Conservation (phyloP, 1,140 invertebrate species). For the Triops longicaudatus region DNA sequence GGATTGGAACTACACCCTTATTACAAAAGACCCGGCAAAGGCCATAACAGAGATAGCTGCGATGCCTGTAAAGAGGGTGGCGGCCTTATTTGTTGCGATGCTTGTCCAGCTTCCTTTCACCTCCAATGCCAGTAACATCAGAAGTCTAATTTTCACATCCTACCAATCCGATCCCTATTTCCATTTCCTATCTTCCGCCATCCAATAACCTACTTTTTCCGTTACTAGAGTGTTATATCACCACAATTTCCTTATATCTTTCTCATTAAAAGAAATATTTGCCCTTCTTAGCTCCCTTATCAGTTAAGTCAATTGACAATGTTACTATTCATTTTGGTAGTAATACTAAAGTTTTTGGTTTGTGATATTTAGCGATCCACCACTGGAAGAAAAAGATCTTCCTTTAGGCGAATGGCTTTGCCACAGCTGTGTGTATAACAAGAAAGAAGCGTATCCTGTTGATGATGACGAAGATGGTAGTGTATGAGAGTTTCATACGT, state of each 20-base stretch:
- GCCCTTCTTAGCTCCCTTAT: too few species aligned
- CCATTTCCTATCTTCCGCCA: too few species aligned
- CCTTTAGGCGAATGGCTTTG: conserved; percentile 87
- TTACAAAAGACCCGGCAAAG: conserved; percentile 71
- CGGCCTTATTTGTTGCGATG: conserved; percentile 89
- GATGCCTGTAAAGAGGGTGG: conserved; percentile 88
- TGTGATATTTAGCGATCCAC: conserved; percentile 63
- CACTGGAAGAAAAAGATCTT: conserved; percentile 75
- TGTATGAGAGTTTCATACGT: not conserved
- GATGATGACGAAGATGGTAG: not conserved
- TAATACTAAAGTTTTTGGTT: too few species aligned
- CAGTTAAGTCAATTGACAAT: too few species aligned
- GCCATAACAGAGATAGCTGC: conserved; percentile 88
- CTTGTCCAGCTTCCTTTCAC: conserved; percentile 90
- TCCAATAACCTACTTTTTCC: not conserved
- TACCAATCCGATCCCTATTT: too few species aligned
- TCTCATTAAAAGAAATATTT: too few species aligned
- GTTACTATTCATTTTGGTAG: too few species aligned
- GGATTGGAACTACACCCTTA: conserved; percentile 67
- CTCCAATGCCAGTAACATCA: conserved; percentile 71
- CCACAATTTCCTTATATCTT: too few species aligned
- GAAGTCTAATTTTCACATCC: not conserved
- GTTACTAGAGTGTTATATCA: conserved; percentile 20
- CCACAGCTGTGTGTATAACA: conserved; percentile 56
- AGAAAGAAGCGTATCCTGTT: conserved; percentile 28